Percentiles rank a stretch among this genome's conserved stretches.
These are phyloP conservation scores for Brachypodius melanocephalos DNA, from an alignment of 2,113 vertebrate genomes.

Conservation along the genomic window DNA sequence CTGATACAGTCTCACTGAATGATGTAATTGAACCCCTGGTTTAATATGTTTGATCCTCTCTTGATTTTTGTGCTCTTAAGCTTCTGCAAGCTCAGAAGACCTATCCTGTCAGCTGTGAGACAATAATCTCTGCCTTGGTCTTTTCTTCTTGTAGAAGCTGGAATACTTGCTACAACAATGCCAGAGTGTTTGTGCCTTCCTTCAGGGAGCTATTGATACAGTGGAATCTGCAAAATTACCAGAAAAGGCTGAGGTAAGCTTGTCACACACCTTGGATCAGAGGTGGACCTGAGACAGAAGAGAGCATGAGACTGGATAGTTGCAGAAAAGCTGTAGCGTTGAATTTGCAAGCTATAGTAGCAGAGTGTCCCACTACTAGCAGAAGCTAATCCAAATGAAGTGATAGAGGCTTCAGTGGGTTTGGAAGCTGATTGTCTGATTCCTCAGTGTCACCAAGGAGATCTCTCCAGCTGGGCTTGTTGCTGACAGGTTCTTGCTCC, in stretches of 20 bases:
- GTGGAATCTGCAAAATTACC: constrained; percentile 75
- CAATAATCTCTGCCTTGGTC: background rate
- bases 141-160: constrained; percentile 75
- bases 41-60: background rate
- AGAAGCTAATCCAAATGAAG: background rate
- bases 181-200: constrained; percentile 75
- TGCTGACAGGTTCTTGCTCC: background rate
- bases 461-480: background rate
- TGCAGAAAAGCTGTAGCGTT: background rate
- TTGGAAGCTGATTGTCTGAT: background rate
- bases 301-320: background rate
- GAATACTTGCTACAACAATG: constrained; percentile 83
- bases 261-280: rapidly evolving
- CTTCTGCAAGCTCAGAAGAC: background rate
- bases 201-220: constrained; percentile 77
- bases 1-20: background rate
- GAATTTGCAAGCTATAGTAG: background rate
- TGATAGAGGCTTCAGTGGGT: background rate
- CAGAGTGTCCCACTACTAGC: background rate
- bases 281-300: background rate
- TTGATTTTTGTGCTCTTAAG: background rate
- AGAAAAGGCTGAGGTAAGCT: constrained; percentile 72
- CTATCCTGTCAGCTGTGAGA: background rate
- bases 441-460: background rate
- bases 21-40: background rate